Conservation (phyloP, 2,888 invertebrate species). For the Leptinotarsa rubiginosa region DNA sequence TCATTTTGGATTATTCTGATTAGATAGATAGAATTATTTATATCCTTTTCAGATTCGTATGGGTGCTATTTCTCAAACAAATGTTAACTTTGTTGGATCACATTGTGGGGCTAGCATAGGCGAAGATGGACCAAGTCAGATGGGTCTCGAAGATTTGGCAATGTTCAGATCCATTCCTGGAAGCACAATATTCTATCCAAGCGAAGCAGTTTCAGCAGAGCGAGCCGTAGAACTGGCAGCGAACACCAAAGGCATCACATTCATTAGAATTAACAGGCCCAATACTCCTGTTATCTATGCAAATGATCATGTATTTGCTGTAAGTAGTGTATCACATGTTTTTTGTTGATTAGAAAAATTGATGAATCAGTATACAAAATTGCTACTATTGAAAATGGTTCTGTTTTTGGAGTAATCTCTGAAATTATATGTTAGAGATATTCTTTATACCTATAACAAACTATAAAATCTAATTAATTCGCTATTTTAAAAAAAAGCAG, state of each 20-base stretch:
- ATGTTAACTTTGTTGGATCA: constrained; percentile 96
- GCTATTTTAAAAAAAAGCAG: too few species aligned
- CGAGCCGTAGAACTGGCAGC: constrained; percentile 96
- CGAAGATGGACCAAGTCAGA: constrained; percentile 98
- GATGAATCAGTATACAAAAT: too few species aligned
- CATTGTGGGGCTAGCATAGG: constrained; percentile 99
- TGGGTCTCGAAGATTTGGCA: constrained; percentile 98
- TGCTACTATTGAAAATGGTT: too few species aligned
- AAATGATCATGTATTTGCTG: constrained; percentile 84
- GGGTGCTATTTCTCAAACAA: constrained; percentile 98
- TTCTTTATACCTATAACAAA: too few species aligned
- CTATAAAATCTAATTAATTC: too few species aligned
- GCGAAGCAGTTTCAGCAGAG: constrained; percentile 95
- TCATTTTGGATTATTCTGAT: too few species aligned
- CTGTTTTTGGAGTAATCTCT: too few species aligned
- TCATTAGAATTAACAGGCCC: constrained; percentile 95
- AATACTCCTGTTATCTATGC: constrained; percentile 87
- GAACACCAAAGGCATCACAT: constrained; percentile 91
- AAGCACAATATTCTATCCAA: constrained; percentile 81
- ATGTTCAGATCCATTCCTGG: constrained; percentile 94
- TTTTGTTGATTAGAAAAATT: too few species aligned
- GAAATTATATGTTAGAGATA: too few species aligned
- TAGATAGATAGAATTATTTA: neutral
- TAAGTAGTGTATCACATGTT: constrained; percentile 57
- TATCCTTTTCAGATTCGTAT: constrained; percentile 82